Conservation (phyloP, 2,113 vertebrate species). For the Semicossyphus pulcher region DNA sequence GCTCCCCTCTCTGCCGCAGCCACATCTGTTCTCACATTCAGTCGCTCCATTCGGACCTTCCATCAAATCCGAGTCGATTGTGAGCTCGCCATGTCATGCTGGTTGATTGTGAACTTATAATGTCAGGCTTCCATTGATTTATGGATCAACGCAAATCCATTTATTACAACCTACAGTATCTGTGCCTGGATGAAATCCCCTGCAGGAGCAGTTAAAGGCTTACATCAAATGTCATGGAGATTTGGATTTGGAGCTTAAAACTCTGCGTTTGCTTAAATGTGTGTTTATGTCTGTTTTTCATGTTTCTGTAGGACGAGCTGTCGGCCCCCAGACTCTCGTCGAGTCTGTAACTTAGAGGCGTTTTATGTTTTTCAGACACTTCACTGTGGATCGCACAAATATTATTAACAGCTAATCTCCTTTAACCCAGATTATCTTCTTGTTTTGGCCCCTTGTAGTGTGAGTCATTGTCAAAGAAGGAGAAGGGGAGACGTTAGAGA, state of each 20-base stretch:
- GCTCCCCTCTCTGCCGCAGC: not conserved
- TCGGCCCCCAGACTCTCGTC: constrained; percentile 28
- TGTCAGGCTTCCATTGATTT: constrained; percentile 54
- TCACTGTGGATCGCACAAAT: constrained; percentile 56
- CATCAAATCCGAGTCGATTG: constrained; percentile 38
- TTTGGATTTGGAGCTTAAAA: constrained; percentile 53
- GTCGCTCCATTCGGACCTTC: constrained; percentile 20
- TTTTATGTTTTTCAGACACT: constrained; percentile 58
- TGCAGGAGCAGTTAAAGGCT: constrained; percentile 57
- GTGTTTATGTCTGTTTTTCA: constrained; percentile 24
- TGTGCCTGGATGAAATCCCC: constrained; percentile 61
- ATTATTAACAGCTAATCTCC: constrained; percentile 70
- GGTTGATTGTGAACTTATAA: constrained; percentile 53
- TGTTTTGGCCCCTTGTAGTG: constrained; percentile 48
- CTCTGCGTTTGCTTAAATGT: constrained; percentile 28
- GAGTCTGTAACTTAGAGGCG: constrained; percentile 32
- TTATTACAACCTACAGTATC: constrained; percentile 63
- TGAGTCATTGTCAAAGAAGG: constrained; percentile 40
- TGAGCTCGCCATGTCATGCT: constrained; percentile 41
- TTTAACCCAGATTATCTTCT: constrained; percentile 73
- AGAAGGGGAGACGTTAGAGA: constrained; percentile 11
- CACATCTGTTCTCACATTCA: constrained; percentile 53
- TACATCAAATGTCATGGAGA: constrained; percentile 73
- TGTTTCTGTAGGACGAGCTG: constrained; percentile 19
- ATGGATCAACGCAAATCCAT: constrained; percentile 63